Evolutionary conservation across 2,113 vertebrate genomes (phyloP).

Genomic region (Brachionichthys hirsutus): DNA sequence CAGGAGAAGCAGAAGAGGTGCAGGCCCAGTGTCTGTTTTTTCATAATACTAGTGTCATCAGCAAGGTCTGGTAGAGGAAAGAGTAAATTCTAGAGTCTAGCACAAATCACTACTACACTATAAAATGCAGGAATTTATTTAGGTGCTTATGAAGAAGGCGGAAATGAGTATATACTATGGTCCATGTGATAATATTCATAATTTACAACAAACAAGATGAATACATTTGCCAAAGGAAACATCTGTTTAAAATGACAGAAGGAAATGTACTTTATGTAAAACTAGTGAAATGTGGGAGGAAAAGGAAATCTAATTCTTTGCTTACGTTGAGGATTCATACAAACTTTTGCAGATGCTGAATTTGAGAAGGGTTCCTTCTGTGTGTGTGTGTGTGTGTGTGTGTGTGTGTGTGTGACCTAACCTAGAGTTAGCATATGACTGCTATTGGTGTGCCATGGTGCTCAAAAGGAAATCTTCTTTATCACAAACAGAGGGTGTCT

Average conservation of each 20-base stretch:
- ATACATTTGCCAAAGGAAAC: not conserved
- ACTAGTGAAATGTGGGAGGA: slow-evolving; percentile 41
- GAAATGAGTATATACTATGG: too few species aligned
- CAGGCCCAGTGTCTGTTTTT: slow-evolving; percentile 5
- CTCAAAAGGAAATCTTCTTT: too few species aligned
- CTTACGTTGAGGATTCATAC: slow-evolving; percentile 34
- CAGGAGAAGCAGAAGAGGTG: slow-evolving; percentile 1
- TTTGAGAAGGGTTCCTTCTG: slow-evolving; percentile 31
- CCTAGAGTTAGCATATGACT: slow-evolving; percentile 39
- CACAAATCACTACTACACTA: not conserved
- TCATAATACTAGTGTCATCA: slow-evolving; percentile 1
- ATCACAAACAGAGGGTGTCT: too few species aligned
- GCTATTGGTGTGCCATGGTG: slow-evolving; percentile 4
- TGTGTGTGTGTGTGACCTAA: slow-evolving; percentile 39
- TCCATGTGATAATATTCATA: too few species aligned
- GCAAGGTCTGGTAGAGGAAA: not conserved
- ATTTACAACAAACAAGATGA: not conserved
- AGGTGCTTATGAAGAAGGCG: not conserved
- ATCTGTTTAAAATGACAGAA: slow-evolving; percentile 1
- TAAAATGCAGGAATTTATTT: not conserved
- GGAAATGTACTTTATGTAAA: slow-evolving; percentile 27
- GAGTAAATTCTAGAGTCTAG: not conserved
- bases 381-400: slow-evolving; percentile 49
- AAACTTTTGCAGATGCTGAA: slow-evolving; percentile 59
- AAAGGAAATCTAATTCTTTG: slow-evolving; percentile 39